A percentile compares a stretch with the other conserved stretches of the same genome.
These are phyloP conservation scores for Caenorhabditis angaria DNA, from an alignment of 2,888 invertebrate species.

Conservation along the genomic window DNA sequence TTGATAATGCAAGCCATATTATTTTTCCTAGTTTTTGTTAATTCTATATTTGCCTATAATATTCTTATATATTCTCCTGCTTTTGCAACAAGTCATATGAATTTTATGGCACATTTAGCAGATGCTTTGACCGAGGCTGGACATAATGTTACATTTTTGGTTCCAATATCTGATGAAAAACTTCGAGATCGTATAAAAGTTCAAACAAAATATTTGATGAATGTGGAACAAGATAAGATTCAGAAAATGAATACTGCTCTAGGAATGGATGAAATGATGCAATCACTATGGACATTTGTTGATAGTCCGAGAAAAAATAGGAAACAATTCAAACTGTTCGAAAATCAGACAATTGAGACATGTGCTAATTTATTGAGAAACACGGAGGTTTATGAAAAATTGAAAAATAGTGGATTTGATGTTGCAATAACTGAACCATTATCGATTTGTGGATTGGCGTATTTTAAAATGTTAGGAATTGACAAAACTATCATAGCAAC, in stretches of 20 bases:
- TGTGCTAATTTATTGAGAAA: neutral
- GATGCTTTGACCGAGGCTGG: no score
- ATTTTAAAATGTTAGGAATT: constrained; percentile 6
- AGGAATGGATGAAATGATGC: neutral
- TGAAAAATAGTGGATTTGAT: neutral
- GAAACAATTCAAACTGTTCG: neutral
- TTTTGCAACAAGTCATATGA: no score
- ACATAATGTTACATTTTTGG: no score
- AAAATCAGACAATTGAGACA: neutral
- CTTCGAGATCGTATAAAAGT: no score
- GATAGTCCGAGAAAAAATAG: neutral
- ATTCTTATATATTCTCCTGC: no score
- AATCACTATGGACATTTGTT: neutral
- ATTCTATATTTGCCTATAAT: no score
- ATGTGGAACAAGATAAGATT: neutral
- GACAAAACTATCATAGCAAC: constrained; percentile 7
- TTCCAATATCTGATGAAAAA: no score
- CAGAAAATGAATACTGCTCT: neutral
- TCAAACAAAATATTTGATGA: neutral
- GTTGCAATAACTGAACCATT: constrained; percentile 8
- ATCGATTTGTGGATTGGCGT: constrained; percentile 6
- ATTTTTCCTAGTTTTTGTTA: no score
- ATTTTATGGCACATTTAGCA: no score
- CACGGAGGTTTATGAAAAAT: neutral
- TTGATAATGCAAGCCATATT: no score